phyloP scores from a whole-genome alignment of 2,113 vertebrate species.

The Apus apus region DNA sequence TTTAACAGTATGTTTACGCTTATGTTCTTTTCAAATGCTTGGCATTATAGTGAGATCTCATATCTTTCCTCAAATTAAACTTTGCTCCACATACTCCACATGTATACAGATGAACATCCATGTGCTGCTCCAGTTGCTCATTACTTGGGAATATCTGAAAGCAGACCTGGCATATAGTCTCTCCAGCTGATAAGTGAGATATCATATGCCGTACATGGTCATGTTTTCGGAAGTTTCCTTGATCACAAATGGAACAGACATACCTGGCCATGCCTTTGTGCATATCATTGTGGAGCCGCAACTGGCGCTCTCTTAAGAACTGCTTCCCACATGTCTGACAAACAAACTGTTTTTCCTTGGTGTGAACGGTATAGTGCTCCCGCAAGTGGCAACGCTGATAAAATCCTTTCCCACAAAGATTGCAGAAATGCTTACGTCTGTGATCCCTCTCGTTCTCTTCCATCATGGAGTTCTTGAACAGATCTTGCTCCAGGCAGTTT shows the following conservation, averaged over 20 bases:
- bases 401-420: constrained; percentile 96
- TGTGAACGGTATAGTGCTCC: constrained; percentile 98
- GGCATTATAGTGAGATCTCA: constrained; percentile 97
- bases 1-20: constrained; percentile 67
- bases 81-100: constrained; percentile 97
- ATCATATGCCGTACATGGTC: constrained; percentile 99
- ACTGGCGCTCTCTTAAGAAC: constrained; percentile 95
- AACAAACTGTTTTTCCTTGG: constrained; percentile 98
- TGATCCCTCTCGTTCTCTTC: constrained; percentile 90
- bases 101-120: constrained; percentile 98
- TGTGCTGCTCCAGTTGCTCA: constrained; percentile 95
- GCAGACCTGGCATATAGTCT: constrained; percentile 99
- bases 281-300: constrained; percentile 98
- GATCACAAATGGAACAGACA: constrained; percentile 96
- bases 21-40: constrained; percentile 94
- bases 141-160: constrained; percentile 97
- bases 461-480: constrained; percentile 84
- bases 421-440: constrained; percentile 96
- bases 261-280: constrained; percentile 98
- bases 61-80: constrained; percentile 98
- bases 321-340: constrained; percentile 98
- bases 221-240: constrained; percentile 98
- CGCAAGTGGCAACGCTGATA: constrained; percentile 98
- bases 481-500: constrained; percentile 89
- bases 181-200: constrained; percentile 94